Evolutionary conservation across 2,113 vertebrate species (phyloP).

Genomic region (Actenoides lindsayi): DNA sequence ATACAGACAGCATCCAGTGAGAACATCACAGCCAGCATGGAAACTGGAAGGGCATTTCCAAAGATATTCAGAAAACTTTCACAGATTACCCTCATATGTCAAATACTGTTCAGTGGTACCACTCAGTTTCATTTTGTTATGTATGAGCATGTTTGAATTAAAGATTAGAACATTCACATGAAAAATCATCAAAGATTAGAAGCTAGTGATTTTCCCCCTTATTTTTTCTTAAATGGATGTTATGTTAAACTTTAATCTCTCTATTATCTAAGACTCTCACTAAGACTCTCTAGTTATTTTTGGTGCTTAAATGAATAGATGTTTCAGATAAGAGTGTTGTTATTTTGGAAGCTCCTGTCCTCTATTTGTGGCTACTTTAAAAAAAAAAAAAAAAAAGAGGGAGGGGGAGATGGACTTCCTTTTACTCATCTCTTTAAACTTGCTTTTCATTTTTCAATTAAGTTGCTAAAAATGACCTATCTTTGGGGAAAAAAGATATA

Average conservation of each 20-base stretch:
- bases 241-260: background rate
- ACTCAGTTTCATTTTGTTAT: background rate
- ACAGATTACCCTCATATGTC: background rate
- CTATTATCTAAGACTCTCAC: background rate
- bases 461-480: background rate
- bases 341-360: background rate
- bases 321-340: background rate
- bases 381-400: background rate
- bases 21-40: background rate
- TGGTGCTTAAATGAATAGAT: background rate
- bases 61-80: background rate
- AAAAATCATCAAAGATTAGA: background rate
- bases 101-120: background rate
- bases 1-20: background rate
- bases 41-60: background rate
- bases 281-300: background rate
- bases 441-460: background rate
- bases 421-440: background rate
- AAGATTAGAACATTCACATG: background rate
- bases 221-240: background rate
- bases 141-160: background rate
- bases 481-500: background rate
- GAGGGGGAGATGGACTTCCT: background rate
- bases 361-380: background rate
- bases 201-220: background rate